Conservation (phyloP, 1,140 invertebrate species). For the Drosophila miranda region DNA sequence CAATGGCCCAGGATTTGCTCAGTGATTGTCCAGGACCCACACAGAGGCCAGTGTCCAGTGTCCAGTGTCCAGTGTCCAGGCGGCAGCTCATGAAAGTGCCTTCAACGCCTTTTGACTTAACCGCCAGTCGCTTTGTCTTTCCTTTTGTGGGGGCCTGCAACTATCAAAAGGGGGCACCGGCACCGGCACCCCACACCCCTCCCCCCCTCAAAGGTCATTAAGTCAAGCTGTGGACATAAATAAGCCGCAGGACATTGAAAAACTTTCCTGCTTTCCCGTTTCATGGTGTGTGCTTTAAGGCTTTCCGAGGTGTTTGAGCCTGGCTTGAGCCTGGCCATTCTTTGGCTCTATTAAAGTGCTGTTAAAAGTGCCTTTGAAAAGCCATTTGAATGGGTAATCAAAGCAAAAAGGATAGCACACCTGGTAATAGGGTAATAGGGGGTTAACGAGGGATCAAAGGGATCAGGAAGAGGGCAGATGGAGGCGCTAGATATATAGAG, state of each 20-base stretch:
- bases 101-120: conserved; percentile 78
- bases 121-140: conserved; percentile 70
- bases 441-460: neutral
- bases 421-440: conserved; percentile 1
- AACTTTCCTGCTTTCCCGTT: conserved; percentile 50
- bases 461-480: neutral
- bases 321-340: conserved; percentile 20
- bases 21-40: conserved; percentile 59
- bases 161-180: conserved; percentile 5
- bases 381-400: conserved; percentile 10
- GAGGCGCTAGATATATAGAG: neutral
- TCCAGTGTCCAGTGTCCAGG: conserved; percentile 8
- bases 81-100: conserved; percentile 72
- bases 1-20: conserved; percentile 75
- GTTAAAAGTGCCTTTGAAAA: conserved; percentile 28
- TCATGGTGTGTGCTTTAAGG: conserved; percentile 44
- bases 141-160: conserved; percentile 12
- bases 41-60: conserved; percentile 25
- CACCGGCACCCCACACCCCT: too few species aligned
- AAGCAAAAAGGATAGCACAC: conserved; percentile 14
- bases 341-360: conserved; percentile 33
- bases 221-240: conserved; percentile 74
- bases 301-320: conserved; percentile 12
- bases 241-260: conserved; percentile 61
- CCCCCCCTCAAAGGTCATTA: conserved; percentile 54